These are phyloP conservation scores for Cephalopterus ornatus DNA, from an alignment of 2,113 vertebrate genomes.

Conservation along the genomic window DNA sequence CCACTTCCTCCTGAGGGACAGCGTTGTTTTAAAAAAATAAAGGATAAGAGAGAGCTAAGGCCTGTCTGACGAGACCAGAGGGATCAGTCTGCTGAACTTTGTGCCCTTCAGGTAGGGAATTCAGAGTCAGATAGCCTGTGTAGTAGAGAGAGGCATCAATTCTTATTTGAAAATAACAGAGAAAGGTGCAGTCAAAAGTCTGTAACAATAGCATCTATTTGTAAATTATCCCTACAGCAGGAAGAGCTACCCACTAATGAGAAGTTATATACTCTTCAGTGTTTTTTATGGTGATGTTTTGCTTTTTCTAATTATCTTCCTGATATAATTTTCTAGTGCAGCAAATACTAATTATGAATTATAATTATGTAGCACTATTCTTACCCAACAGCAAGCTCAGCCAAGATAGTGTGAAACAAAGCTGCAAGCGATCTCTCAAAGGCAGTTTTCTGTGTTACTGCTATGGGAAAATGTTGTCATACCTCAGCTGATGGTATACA, in stretches of 20 bases:
- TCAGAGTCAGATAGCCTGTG: neutral
- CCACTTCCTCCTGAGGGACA: neutral
- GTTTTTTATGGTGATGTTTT: neutral
- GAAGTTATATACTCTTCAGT: neutral
- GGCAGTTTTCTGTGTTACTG: neutral
- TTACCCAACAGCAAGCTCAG: neutral
- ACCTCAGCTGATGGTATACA: neutral
- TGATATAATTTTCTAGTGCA: neutral
- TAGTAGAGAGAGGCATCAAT: neutral
- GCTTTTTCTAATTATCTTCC: neutral
- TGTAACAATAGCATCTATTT: neutral
- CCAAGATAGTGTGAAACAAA: neutral
- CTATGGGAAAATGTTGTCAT: neutral
- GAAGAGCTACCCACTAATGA: neutral
- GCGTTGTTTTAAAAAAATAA: neutral
- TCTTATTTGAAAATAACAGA: neutral
- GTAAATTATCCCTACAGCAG: neutral
- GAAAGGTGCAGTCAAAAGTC: neutral
- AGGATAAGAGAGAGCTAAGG: neutral
- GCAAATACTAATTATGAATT: neutral
- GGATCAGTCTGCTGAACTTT: neutral
- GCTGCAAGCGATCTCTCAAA: neutral
- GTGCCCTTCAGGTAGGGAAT: neutral
- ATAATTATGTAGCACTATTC: neutral
- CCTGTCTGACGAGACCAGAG: neutral